A percentile compares a stretch with the other conserved stretches of the same genome.
Conservation (phyloP, 2,797 vertebrate genomes). For the Gadopsis bispinosus region DNA sequence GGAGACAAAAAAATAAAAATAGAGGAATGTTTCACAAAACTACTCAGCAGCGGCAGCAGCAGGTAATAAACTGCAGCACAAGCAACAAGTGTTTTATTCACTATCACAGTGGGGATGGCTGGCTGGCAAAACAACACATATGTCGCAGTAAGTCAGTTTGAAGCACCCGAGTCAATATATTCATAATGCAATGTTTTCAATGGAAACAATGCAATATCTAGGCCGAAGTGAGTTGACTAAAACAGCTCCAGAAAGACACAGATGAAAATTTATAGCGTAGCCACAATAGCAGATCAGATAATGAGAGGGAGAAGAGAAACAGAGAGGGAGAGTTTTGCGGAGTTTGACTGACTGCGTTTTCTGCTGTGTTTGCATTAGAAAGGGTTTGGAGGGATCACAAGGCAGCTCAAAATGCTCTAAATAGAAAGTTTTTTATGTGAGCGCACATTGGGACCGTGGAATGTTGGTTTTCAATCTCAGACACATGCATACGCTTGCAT, state of each 20-base stretch:
- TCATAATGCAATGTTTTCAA: constrained; percentile 37
- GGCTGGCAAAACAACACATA: constrained; percentile 53
- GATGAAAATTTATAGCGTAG: constrained; percentile 58
- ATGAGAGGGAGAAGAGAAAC: constrained; percentile 71
- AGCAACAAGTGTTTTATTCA: constrained; percentile 49
- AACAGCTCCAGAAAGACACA: constrained; percentile 49
- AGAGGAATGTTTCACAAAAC: constrained; percentile 45
- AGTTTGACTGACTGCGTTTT: constrained; percentile 74
- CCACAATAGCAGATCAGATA: constrained; percentile 77
- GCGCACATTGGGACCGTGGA: constrained; percentile 82
- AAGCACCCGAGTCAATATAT: constrained; percentile 58
- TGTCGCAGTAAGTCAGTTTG: constrained; percentile 43
- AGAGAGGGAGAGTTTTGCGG: constrained; percentile 62
- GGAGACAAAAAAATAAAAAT: constrained; percentile 19
- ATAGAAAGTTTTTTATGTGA: constrained; percentile 83
- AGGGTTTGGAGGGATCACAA: constrained; percentile 83
- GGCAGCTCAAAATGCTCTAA: constrained; percentile 82
- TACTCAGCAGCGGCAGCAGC: constrained; percentile 25
- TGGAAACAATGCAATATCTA: constrained; percentile 45
- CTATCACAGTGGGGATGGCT: constrained; percentile 21
- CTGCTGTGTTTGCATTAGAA: constrained; percentile 86
- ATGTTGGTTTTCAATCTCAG: constrained; percentile 87
- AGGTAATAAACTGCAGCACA: constrained; percentile 46
- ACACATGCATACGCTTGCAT: constrained; percentile 82
- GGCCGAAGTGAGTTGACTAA: constrained; percentile 41